Evolutionary conservation across 2,113 vertebrate genomes (phyloP), one percentile per base, ranked within the genome.

Genomic region (Campylomormyrus tamandua): DNA sequence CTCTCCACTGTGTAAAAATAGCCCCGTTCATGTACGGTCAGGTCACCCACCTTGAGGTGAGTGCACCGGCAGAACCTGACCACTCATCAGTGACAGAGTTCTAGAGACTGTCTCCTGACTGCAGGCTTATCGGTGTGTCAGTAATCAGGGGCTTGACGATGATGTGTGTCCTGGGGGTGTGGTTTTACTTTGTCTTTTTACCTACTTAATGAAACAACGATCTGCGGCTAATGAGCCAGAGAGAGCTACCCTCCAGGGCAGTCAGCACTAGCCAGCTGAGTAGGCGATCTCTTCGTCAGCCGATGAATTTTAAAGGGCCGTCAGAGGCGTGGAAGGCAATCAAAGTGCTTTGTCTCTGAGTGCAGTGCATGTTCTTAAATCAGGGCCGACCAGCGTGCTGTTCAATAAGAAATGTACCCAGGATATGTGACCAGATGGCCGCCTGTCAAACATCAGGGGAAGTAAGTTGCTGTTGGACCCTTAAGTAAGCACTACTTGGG

Each of bases 111-210:
- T 35, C 80, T 83, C 15, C 7, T 83, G 39, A 45, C 45, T 39
- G 35, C 24, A 48, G 19, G 45, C 24, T 50, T 31, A 31, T 31
- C 6, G 4, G 58, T 50, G 24, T 74, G 62, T 88, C 62, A 77
- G 58, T 88, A 88, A 74, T 74, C 24, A 24, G 39, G 45, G 48
- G 46, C 17, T 45, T 50, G 88, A 45, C 46, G 46, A 77, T 50
- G 88, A 88, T 88, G 21, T 49, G 24, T 70, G 13, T 88, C 88
- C 46, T 31, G 5, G 42, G 88, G 45, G 88, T 31, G n/a, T 84
- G 77, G 31, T 45, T 24, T 70, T 88, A 46, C 87, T 88, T 58
- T 49, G 15, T 88, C 88, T 74, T 58, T 88, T 88, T 58, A 74
- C 58, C 45, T 66, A 88, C 21, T 46, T 46, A 48, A 88, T 66